A percentile compares a stretch with the other conserved stretches of the same genome.
Evolutionary conservation across 2,888 invertebrate species (phyloP).

Genomic region (Mythimna loreyi): DNA sequence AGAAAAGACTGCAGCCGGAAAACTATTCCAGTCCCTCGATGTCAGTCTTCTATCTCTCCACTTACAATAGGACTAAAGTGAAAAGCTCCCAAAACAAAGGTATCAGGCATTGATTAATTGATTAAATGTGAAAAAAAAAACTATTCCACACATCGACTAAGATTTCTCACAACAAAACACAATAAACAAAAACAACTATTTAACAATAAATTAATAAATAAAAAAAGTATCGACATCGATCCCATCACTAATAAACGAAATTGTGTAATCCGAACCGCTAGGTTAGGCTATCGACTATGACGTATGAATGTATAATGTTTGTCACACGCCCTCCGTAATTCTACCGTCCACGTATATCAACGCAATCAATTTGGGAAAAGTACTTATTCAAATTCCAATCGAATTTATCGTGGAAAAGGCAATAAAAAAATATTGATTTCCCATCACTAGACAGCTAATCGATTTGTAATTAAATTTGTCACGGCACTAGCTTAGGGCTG

Average conservation of each 20-base stretch:
- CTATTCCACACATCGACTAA: too few species aligned
- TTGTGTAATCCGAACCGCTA: conserved; percentile 82
- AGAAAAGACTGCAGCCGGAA: too few species aligned
- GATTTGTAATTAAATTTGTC: conserved; percentile 62
- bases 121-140: too few species aligned
- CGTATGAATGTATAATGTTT: conserved; percentile 81
- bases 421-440: conserved; percentile 44
- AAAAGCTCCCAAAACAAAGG: too few species aligned
- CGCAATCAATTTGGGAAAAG: conserved; percentile 58
- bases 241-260: conserved; percentile 70
- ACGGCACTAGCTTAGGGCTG: conserved; percentile 52
- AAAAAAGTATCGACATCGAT: conserved; percentile 41
- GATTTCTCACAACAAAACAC: not conserved
- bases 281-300: conserved; percentile 74
- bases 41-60: too few species aligned
- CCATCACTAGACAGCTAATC: conserved; percentile 55
- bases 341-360: conserved; percentile 48
- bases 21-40: too few species aligned
- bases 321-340: conserved; percentile 66
- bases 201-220: not conserved
- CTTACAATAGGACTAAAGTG: too few species aligned
- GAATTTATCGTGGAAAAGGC: conserved; percentile 45
- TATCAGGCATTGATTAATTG: too few species aligned
- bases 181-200: not conserved
- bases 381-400: conserved; percentile 59